Conservation (phyloP, 1,140 invertebrate genomes). For the Drosophila tsacasi region DNA sequence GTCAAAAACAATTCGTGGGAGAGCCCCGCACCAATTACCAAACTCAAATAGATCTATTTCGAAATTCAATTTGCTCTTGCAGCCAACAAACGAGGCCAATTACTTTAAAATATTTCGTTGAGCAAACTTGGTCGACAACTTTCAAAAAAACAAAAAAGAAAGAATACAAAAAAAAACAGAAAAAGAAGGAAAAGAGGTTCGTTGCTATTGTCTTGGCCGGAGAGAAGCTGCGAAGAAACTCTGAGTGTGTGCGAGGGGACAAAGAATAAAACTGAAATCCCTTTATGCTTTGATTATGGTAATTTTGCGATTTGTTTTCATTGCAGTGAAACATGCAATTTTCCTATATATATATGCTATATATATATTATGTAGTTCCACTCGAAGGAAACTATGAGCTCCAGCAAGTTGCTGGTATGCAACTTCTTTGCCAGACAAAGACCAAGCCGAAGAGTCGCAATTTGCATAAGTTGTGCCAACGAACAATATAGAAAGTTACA, state of each 20-base stretch:
- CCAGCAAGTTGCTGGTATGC: conserved; percentile 39
- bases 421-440: conserved; percentile 64
- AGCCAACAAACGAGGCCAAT: conserved; percentile 69
- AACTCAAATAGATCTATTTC: conserved; percentile 66
- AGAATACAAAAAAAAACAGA: conserved; percentile 3
- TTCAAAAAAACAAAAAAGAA: conserved; percentile 32
- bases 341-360: conserved; percentile 52
- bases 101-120: conserved; percentile 69
- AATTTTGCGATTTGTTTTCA: conserved; percentile 77
- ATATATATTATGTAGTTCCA: conserved; percentile 28
- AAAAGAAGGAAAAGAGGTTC: conserved; percentile 23
- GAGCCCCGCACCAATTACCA: conserved; percentile 61
- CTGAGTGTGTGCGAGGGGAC: conserved; percentile 9
- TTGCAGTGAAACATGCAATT: conserved; percentile 75
- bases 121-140: conserved; percentile 59
- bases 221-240: conserved; percentile 18
- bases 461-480: conserved; percentile 65
- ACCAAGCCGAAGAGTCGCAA: conserved; percentile 46
- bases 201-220: conserved; percentile 34
- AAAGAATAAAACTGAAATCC: conserved; percentile 49
- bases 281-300: conserved; percentile 76
- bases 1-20: conserved; percentile 57
- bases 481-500: conserved; percentile 24
- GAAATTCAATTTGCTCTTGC: conserved; percentile 62
- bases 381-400: conserved; percentile 51